Base-by-base conservation (phyloP, 2,113 vertebrate species). In the Pseudorhombus dupliciocellatus region DNA sequence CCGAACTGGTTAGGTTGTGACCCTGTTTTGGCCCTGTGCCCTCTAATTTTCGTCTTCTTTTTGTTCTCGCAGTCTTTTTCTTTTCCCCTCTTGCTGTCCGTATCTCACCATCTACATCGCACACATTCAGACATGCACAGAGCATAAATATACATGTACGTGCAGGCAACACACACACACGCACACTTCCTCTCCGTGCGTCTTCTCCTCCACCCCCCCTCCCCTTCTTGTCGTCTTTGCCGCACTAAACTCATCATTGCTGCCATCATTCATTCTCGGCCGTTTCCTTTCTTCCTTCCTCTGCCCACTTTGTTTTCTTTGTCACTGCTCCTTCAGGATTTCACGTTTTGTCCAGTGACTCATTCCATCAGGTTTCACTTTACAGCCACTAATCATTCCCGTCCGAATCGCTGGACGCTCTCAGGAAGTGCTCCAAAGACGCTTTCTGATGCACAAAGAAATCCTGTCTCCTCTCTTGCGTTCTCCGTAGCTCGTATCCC, bases 1-100 rank as follows among this genome's bases (percentile, higher is more conserved):
- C 87, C 51, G 77, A 91, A 92, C 92, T 88, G 90, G 90, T 92
- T 89, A 90, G 89, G 90, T 92, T 86, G 70, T 83, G 91, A 90
- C 91, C 89, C 82, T 70, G 73, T 80, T 84, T 83, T 90, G 86
- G 89, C 88, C 82, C 72, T 1, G 22, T 74, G 81, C 84, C 80
- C 85, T 75, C 72, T 79, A 71, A 58, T 81, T 85, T 82, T 88
- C 60, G 67, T 60, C 24, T 21, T 65, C 31, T 58, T 46, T 7
- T n/a, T 56, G 48, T 75, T 70, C 68, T 55, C 40, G 11, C 73
- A 58, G 54, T 24, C n/a, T 51, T 22, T 51, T 84, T 70, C n/a
- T 77, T 83, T 63, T 37, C 34, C 40, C 26, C 66, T 70, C 56
- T 7, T 30, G 56, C 34, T 37, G 10, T 10, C 53, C 60, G 26